Evolutionary conservation across 1,140 invertebrate species (phyloP), one percentile per base, ranked within the genome.

Genomic region (Agrilus planipennis): DNA sequence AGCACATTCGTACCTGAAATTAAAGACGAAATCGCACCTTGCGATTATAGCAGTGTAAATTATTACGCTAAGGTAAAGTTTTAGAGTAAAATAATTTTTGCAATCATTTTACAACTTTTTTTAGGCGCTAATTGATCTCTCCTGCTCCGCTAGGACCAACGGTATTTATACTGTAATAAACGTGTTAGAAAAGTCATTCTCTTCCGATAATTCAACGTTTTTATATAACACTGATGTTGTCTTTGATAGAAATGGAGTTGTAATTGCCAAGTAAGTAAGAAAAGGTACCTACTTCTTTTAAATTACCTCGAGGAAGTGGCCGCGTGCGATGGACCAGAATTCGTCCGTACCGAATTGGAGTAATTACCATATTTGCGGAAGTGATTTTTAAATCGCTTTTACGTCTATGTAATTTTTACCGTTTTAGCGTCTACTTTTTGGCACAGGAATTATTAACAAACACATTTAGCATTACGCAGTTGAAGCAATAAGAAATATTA

Each of bases 201-300:
- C n/a, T n/a, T n/a, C n/a, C n/a, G n/a, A n/a, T n/a, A n/a, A n/a
- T n/a, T n/a, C n/a, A n/a, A n/a, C n/a, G n/a, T n/a, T n/a, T 11
- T 40, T 15, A 16, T 85, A 77, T 58, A 89, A 87, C 50, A 84
- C 81, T 0, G 77, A 87, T 50, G 70, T 89, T 0, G 83, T 78
- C 1, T 68, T 72, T 36, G 58, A 70, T 41, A 61, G 63, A 22
- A 61, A 52, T 17, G 70, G 70, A 16, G 39, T 41, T 34, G 42
- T 60, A 9, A 47, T 57, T 14, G 51, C 51, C 11, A 57, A 49
- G 51, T 58, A 40, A 45, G 45, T n/a, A n/a, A n/a, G n/a, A n/a
- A n/a, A n/a, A n/a, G n/a, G n/a, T n/a, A n/a, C n/a, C n/a, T n/a
- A n/a, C n/a, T n/a, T n/a, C n/a, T n/a, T n/a, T n/a, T n/a, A n/a